Evolutionary conservation across 2,113 vertebrate species (phyloP).

Genomic region (Eptesicus fuscus): DNA sequence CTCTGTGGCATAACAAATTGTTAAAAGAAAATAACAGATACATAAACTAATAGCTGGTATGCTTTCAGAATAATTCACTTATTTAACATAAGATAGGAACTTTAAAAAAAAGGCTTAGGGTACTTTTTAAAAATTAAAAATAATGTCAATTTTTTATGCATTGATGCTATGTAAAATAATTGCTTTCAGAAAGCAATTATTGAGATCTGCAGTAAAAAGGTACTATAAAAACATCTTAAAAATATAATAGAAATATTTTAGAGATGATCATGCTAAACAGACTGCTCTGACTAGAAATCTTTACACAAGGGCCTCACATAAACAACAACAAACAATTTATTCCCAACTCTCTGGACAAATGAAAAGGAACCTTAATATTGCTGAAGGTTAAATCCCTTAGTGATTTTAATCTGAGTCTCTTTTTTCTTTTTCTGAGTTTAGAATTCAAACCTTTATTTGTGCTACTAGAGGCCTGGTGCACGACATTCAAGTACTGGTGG

Average conservation of each 20-base stretch:
- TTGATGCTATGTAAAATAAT: conserved; percentile 3
- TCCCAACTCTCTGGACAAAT: not conserved
- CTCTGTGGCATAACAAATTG: not conserved
- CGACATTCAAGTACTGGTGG: no score
- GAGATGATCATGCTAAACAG: not conserved
- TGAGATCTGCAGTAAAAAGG: not conserved
- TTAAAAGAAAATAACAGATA: not conserved
- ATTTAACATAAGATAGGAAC: not conserved
- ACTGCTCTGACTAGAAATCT: not conserved
- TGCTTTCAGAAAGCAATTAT: not conserved
- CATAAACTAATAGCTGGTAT: not conserved
- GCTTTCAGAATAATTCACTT: not conserved
- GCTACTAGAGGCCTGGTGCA: not conserved
- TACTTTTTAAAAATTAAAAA: not conserved
- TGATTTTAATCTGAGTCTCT: not conserved
- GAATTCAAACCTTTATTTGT: conserved; percentile 66
- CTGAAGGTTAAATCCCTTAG: not conserved
- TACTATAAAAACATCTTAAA: not conserved
- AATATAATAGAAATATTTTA: not conserved
- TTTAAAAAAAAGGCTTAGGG: not conserved
- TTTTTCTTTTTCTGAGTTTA: not conserved
- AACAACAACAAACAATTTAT: not conserved
- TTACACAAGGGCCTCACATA: not conserved
- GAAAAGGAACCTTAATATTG: not conserved
- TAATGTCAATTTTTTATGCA: not conserved